These are phyloP conservation scores for Himalopsyche tibetana DNA, from an alignment of 2,888 invertebrate genomes.

Conservation along the genomic window DNA sequence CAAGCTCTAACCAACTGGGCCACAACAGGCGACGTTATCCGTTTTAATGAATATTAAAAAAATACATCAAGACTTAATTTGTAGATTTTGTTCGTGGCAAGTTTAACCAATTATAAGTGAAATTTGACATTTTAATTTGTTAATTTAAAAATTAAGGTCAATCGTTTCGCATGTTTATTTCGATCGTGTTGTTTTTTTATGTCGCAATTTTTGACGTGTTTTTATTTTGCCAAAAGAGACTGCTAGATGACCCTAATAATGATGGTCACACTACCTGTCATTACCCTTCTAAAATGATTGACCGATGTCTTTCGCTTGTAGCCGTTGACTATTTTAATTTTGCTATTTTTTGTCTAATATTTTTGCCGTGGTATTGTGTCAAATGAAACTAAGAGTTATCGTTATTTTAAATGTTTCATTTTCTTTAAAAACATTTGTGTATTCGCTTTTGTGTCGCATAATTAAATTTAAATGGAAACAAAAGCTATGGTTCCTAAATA, in stretches of 20 bases:
- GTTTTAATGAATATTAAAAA: too few species aligned
- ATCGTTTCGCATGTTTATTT: neutral
- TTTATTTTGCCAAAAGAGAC: neutral
- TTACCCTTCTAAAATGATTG: constrained; percentile 29
- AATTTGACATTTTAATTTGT: too few species aligned
- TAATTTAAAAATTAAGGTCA: neutral
- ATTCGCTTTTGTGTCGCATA: neutral
- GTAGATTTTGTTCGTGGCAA: too few species aligned
- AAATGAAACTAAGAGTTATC: neutral
- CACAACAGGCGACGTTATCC: too few species aligned
- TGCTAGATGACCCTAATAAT: constrained; percentile 18
- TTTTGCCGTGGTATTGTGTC: neutral
- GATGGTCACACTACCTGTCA: constrained; percentile 19
- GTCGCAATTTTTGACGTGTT: neutral
- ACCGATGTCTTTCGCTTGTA: constrained; percentile 25
- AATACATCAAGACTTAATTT: too few species aligned
- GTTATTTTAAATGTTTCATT: neutral
- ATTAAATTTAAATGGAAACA: neutral
- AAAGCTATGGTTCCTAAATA: too few species aligned
- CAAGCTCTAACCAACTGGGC: too few species aligned
- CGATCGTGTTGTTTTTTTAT: neutral
- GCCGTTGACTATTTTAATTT: neutral
- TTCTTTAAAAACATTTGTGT: neutral
- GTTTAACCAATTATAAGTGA: too few species aligned
- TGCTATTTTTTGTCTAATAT: neutral